phyloP scores from a whole-genome alignment of 2,113 vertebrate species.

The Tyto alba region DNA sequence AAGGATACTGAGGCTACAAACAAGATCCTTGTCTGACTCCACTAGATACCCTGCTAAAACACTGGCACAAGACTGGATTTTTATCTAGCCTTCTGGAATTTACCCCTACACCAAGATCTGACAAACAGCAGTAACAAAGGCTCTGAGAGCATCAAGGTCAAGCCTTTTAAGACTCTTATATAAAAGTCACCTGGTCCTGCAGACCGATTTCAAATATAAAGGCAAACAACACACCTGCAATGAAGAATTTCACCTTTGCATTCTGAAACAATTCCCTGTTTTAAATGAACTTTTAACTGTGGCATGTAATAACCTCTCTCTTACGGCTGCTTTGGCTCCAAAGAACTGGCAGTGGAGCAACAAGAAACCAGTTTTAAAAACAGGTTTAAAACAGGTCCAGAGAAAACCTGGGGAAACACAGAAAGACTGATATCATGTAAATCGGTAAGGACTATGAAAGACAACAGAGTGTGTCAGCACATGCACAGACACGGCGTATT shows the following conservation, averaged over 20 bases:
- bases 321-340: background rate
- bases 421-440: background rate
- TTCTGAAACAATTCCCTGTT: background rate
- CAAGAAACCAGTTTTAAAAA: background rate
- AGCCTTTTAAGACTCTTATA: slow-evolving; percentile 25
- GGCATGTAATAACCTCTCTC: background rate
- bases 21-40: background rate
- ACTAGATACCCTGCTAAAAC: background rate
- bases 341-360: background rate
- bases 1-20: background rate
- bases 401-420: background rate
- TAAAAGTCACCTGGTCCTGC: slow-evolving; percentile 35
- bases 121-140: background rate
- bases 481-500: background rate
- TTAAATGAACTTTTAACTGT: background rate
- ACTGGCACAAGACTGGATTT: background rate
- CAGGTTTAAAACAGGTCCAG: background rate
- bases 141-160: slow-evolving; percentile 22
- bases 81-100: background rate
- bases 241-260: background rate
- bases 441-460: background rate
- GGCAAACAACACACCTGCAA: background rate
- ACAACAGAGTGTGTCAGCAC: background rate
- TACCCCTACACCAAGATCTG: background rate
- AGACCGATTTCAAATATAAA: background rate